Percentiles rank a stretch among this genome's conserved stretches.
Conservation (phyloP, 2,888 invertebrate genomes). For the Drosophila mercatorum region DNA sequence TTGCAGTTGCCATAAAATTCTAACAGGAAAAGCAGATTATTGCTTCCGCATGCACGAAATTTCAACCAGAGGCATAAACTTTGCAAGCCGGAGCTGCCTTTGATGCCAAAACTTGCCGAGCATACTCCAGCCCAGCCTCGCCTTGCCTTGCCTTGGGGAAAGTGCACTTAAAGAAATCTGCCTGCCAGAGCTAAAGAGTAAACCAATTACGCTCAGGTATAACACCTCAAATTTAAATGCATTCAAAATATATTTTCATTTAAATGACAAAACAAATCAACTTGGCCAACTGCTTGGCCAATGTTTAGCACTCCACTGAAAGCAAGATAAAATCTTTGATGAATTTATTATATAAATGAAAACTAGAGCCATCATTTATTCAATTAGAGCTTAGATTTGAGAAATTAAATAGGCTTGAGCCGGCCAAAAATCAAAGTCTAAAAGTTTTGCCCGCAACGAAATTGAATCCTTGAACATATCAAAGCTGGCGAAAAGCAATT, state of each 20-base stretch:
- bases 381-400: background rate
- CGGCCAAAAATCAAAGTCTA: background rate
- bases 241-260: background rate
- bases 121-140: background rate
- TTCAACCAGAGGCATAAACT: constrained; percentile 32
- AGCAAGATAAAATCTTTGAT: background rate
- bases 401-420: background rate
- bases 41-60: constrained; percentile 62
- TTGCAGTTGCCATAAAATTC: constrained; percentile 46
- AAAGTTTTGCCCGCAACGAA: constrained; percentile 2
- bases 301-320: background rate
- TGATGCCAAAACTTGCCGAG: constrained; percentile 10
- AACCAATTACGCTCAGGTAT: constrained; percentile 37
- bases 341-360: background rate
- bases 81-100: constrained; percentile 6
- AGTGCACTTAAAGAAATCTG: constrained; percentile 51
- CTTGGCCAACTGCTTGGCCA: background rate
- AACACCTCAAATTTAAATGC: constrained; percentile 5
- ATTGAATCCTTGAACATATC: background rate
- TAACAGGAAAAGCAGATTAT: constrained; percentile 68
- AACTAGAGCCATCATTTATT: background rate
- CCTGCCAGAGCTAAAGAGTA: constrained; percentile 26
- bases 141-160: constrained; percentile 9
- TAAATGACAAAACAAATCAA: constrained; percentile 2
- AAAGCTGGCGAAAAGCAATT: background rate